phyloP scores from a whole-genome alignment of 2,888 invertebrate genomes.

The Priapulus caudatus region DNA sequence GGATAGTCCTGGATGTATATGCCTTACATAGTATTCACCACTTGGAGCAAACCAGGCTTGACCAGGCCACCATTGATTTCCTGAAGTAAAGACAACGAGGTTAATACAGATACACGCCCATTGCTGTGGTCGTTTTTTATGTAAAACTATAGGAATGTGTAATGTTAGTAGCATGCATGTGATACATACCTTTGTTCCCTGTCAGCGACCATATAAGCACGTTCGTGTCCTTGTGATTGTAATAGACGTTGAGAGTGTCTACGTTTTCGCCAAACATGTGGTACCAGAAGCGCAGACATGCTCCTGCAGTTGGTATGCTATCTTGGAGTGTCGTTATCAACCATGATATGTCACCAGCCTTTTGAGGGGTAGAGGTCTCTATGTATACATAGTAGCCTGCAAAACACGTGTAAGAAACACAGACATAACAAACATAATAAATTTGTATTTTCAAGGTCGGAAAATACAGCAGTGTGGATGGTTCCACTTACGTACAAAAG shows the following conservation, averaged over 20 bases:
- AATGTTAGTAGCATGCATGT: no score
- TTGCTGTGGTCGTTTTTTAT: no score
- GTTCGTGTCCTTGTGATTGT: neutral
- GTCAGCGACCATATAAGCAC: neutral
- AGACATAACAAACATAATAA: no score
- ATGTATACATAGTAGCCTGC: slow-evolving; percentile 31
- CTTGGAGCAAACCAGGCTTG: neutral
- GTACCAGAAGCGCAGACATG: slow-evolving; percentile 28
- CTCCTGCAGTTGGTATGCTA: neutral
- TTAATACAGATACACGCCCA: no score
- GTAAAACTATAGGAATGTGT: no score
- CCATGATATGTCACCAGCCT: slow-evolving; percentile 12
- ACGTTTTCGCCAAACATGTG: slow-evolving; percentile 30
- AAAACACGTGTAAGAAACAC: no score
- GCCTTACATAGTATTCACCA: neutral
- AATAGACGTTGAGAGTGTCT: slow-evolving; percentile 27
- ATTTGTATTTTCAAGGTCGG: no score
- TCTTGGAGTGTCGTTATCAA: slow-evolving; percentile 8
- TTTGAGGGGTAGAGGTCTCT: slow-evolving; percentile 22
- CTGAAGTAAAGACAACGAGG: neutral
- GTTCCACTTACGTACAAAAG: no score
- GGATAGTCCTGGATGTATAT: no score
- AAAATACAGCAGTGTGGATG: no score
- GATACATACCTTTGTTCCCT: neutral
- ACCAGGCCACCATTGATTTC: slow-evolving; percentile 3